phyloP scores from a whole-genome alignment of 1,140 invertebrate genomes.

The Triops longicaudatus region DNA sequence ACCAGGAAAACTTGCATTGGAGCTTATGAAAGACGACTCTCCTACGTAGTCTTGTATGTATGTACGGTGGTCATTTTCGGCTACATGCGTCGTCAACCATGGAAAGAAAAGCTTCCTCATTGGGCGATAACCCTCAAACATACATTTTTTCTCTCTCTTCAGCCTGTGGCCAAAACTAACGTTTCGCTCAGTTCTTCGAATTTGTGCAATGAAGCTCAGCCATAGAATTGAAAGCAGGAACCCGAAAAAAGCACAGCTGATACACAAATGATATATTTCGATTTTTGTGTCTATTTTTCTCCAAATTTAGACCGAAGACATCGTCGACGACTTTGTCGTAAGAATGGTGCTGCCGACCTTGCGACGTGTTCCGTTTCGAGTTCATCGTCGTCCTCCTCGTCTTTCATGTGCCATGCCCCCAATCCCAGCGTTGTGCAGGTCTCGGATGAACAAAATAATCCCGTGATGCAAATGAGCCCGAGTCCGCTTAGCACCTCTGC shows the following conservation, averaged over 20 bases:
- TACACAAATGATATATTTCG: too few relatives aligned
- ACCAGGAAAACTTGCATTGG: background rate
- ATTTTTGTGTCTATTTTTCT: background rate
- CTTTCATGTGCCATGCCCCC: background rate
- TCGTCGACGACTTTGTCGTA: background rate
- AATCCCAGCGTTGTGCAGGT: too few relatives aligned
- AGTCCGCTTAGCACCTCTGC: background rate
- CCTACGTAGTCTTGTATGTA: too few relatives aligned
- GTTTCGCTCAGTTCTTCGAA: background rate
- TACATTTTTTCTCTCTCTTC: background rate
- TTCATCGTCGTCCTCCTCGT: background rate
- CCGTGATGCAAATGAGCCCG: background rate
- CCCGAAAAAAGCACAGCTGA: too few relatives aligned
- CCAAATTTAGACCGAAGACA: slow-evolving; percentile 3
- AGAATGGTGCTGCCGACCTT: background rate
- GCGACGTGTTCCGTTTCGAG: background rate
- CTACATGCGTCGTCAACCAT: background rate
- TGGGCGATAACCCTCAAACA: background rate
- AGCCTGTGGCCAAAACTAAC: background rate
- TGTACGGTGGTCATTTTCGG: background rate
- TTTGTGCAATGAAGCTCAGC: background rate
- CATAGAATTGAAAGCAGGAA: background rate
- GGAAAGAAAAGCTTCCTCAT: background rate
- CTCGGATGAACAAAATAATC: background rate
- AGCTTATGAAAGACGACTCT: background rate